Conservation (phyloP, 2,113 vertebrate species). For the Tychaedon coryphoeus region DNA sequence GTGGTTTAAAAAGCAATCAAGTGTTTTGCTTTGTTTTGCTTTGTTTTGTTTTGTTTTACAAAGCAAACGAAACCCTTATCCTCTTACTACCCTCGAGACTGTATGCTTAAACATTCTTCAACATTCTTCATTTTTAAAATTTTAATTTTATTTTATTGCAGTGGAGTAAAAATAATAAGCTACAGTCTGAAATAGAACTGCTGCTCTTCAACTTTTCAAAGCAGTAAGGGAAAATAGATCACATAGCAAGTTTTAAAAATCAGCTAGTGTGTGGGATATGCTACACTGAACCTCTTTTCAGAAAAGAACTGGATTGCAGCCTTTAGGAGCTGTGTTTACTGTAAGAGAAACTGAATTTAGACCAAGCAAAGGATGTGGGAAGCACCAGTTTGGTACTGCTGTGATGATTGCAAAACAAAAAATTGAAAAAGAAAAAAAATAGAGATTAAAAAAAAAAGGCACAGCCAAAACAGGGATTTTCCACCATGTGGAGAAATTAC, state of each 20-base stretch:
- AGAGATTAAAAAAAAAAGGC: background rate
- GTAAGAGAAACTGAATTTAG: slow-evolving; percentile 58
- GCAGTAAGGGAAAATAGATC: slow-evolving; percentile 28
- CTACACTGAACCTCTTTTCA: slow-evolving; percentile 25
- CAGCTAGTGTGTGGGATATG: slow-evolving; percentile 40
- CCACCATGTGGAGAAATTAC: background rate
- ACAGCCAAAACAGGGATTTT: slow-evolving; percentile 42
- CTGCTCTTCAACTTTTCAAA: slow-evolving; percentile 31
- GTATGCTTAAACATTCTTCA: background rate
- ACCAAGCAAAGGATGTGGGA: slow-evolving; percentile 60
- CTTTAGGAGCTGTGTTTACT: slow-evolving; percentile 54
- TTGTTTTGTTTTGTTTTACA: background rate
- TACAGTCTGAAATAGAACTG: slow-evolving; percentile 40
- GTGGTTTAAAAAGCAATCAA: background rate
- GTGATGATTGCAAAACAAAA: slow-evolving; percentile 32
- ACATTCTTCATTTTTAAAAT: background rate
- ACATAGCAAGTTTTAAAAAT: background rate
- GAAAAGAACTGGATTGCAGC: slow-evolving; percentile 49
- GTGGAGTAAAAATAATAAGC: slow-evolving; percentile 41
- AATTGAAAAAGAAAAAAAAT: background rate
- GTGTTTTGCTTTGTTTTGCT: background rate
- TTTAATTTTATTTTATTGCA: background rate
- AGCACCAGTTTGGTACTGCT: slow-evolving; percentile 25
- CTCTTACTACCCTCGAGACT: background rate
- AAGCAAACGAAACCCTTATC: background rate